phyloP scores from a whole-genome alignment of 2,888 invertebrate genomes.

The Cephus rjabovi region DNA sequence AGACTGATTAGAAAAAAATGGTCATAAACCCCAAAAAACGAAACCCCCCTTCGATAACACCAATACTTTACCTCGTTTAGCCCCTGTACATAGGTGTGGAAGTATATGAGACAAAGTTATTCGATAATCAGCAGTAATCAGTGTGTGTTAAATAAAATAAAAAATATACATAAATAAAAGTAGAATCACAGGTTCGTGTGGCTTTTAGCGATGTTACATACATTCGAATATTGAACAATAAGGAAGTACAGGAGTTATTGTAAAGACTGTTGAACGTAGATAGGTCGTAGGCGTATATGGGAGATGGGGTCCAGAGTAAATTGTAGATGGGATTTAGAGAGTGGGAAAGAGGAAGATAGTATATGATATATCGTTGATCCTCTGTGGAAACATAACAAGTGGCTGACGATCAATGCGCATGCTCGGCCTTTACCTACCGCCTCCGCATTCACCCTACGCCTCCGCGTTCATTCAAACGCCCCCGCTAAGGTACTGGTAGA shows the following conservation, averaged over 20 bases:
- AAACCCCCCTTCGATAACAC: too few relatives aligned
- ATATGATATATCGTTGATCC: neutral
- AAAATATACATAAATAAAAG: too few relatives aligned
- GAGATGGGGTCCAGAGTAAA: neutral
- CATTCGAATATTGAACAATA: neutral
- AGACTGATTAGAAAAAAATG: neutral
- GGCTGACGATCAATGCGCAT: neutral
- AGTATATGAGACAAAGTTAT: neutral
- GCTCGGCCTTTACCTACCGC: neutral
- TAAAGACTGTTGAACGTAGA: neutral
- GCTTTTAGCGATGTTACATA: neutral
- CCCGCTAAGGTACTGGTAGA: conserved; percentile 4
- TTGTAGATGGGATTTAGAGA: neutral
- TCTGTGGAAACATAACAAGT: neutral
- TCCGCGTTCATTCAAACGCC: conserved; percentile 11
- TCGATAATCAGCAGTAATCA: neutral
- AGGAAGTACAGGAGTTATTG: neutral
- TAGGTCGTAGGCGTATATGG: neutral
- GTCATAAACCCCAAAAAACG: neutral
- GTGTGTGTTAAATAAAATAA: neutral
- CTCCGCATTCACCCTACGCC: conserved; percentile 2
- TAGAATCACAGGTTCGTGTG: neutral
- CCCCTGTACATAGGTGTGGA: neutral
- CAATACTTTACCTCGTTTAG: neutral
- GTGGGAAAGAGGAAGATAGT: neutral